A percentile compares a stretch with the other conserved stretches of the same genome.
These are phyloP conservation scores for Hydropotes inermis DNA, from an alignment of 2,113 vertebrate species.

Conservation along the genomic window DNA sequence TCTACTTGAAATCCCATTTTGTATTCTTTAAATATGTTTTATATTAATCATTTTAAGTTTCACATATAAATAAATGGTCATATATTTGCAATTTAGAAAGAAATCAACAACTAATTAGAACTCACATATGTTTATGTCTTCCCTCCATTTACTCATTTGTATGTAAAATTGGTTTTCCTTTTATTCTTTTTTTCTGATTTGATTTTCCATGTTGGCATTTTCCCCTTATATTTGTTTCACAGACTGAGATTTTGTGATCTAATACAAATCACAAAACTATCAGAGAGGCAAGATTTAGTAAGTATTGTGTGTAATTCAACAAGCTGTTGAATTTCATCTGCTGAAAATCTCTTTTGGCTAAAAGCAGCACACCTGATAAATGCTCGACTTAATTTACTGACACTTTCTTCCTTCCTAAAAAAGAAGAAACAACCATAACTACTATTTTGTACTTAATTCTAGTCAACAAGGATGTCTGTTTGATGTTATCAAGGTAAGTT, in stretches of 20 bases:
- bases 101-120: conserved; percentile 47
- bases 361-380: not conserved
- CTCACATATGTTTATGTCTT: conserved; percentile 49
- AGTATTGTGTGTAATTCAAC: not conserved
- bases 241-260: conserved; percentile 18
- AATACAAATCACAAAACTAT: conserved; percentile 30
- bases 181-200: not conserved
- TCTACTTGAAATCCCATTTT: not conserved
- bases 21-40: not conserved
- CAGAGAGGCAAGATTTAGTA: not conserved
- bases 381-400: not conserved
- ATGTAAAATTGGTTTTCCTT: conserved; percentile 43
- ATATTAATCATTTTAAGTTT: conserved; percentile 37
- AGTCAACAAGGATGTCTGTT: not conserved
- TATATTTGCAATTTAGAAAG: conserved; percentile 8
- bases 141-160: conserved; percentile 20
- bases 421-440: not conserved
- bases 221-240: conserved; percentile 32
- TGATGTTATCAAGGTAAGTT: not conserved
- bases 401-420: not conserved
- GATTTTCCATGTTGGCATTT: conserved; percentile 40
- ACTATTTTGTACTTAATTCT: not conserved
- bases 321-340: not conserved
- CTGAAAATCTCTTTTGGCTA: conserved; percentile 2
- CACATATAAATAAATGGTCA: not conserved